These are phyloP conservation scores for Taxidea taxus DNA, from an alignment of 2,113 vertebrate species.

Conservation along the genomic window DNA sequence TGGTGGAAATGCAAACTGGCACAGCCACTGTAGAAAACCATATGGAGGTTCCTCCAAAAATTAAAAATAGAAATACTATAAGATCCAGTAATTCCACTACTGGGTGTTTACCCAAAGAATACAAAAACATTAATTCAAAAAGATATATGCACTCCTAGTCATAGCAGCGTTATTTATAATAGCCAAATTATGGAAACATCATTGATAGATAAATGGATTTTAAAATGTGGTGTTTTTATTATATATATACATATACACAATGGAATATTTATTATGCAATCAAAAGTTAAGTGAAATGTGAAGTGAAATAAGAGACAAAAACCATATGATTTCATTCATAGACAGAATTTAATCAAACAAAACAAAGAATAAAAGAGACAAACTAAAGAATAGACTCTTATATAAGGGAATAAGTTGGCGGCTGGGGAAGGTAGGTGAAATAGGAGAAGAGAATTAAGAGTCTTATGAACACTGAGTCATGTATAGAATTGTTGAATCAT, in stretches of 20 bases:
- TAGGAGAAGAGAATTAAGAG: neutral
- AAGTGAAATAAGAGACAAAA: neutral
- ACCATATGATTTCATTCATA: neutral
- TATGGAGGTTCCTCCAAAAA: neutral
- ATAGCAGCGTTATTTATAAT: neutral
- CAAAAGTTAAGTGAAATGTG: neutral
- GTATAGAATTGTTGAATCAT: neutral
- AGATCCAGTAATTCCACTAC: too few relatives aligned
- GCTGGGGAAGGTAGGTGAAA: neutral
- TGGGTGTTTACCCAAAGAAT: too few relatives aligned
- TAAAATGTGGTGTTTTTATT: neutral
- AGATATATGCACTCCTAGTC: too few relatives aligned
- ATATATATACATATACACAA: neutral
- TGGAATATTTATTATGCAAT: neutral
- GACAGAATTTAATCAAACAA: neutral
- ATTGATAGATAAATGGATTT: neutral
- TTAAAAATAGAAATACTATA: neutral
- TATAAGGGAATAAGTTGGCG: neutral
- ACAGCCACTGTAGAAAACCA: neutral
- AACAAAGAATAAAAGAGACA: neutral
- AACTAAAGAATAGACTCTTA: neutral
- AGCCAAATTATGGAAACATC: neutral
- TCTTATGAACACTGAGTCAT: neutral
- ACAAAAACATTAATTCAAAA: too few relatives aligned
- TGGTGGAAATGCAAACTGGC: neutral